Conservation (phyloP, 2,113 vertebrate species). For the Cnemophilus loriae region DNA sequence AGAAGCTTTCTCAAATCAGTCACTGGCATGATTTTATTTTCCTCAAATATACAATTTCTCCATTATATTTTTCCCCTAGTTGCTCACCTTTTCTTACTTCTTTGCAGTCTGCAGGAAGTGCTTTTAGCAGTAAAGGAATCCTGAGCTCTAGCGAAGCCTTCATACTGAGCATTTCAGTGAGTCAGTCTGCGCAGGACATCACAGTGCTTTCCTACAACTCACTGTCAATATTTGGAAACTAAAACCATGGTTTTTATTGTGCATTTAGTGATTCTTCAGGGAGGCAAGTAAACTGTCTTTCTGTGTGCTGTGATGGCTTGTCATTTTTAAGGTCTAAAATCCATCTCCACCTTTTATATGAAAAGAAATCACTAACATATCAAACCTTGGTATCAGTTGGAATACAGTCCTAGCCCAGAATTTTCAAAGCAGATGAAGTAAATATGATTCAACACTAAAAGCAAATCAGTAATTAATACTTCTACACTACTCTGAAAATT, state of each 20-base stretch:
- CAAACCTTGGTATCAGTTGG: background rate
- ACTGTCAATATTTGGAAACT: background rate
- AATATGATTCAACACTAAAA: background rate
- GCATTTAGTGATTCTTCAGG: background rate
- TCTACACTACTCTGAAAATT: background rate
- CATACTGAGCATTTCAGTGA: background rate
- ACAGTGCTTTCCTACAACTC: background rate
- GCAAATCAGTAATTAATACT: background rate
- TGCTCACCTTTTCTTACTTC: background rate
- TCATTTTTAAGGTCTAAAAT: background rate
- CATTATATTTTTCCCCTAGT: background rate
- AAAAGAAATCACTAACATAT: background rate
- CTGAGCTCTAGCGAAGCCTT: background rate
- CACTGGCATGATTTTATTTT: rapidly evolving
- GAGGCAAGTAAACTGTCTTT: background rate
- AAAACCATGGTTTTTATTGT: background rate
- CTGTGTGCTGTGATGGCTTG: background rate
- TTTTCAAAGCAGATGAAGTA: background rate
- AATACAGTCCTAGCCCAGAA: background rate
- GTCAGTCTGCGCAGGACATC: background rate
- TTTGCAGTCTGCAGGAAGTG: background rate
- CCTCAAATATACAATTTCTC: background rate
- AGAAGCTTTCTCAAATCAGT: background rate
- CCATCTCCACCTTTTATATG: background rate
- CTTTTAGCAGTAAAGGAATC: background rate